phyloP scores from a whole-genome alignment of 2,797 vertebrate genomes.

The Mormyrops boulengeri region DNA sequence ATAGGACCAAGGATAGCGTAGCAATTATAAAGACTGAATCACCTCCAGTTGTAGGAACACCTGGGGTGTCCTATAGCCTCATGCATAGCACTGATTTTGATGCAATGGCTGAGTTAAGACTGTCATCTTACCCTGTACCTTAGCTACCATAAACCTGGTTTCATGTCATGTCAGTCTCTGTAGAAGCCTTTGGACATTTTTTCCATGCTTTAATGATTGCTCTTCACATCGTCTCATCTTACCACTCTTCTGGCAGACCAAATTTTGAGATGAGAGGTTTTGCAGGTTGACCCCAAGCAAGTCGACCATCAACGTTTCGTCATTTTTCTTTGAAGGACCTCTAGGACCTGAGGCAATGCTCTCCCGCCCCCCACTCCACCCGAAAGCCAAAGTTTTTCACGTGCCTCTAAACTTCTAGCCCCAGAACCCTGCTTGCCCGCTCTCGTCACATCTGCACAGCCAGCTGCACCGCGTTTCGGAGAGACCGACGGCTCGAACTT shows the following conservation, averaged over 20 bases:
- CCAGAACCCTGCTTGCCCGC: background rate
- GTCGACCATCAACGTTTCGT: background rate
- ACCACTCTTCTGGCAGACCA: background rate
- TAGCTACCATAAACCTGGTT: background rate
- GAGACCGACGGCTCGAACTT: background rate
- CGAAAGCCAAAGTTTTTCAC: background rate
- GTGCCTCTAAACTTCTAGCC: background rate
- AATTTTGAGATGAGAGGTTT: background rate
- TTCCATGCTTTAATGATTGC: background rate
- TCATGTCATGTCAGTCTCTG: background rate
- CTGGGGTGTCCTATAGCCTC: background rate
- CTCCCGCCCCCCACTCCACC: background rate
- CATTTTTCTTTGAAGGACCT: background rate
- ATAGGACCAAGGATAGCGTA: background rate
- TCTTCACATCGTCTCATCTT: background rate
- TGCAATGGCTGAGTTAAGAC: background rate
- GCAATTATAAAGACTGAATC: constrained; percentile 1
- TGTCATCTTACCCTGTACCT: background rate
- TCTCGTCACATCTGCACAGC: background rate
- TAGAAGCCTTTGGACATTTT: background rate
- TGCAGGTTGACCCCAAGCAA: background rate
- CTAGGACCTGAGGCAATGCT: background rate
- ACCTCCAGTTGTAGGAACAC: background rate
- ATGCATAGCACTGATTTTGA: background rate
- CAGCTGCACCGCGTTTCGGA: background rate